These are phyloP conservation scores for Plagiodera versicolora DNA, from an alignment of 2,888 invertebrate species.

Conservation along the genomic window DNA sequence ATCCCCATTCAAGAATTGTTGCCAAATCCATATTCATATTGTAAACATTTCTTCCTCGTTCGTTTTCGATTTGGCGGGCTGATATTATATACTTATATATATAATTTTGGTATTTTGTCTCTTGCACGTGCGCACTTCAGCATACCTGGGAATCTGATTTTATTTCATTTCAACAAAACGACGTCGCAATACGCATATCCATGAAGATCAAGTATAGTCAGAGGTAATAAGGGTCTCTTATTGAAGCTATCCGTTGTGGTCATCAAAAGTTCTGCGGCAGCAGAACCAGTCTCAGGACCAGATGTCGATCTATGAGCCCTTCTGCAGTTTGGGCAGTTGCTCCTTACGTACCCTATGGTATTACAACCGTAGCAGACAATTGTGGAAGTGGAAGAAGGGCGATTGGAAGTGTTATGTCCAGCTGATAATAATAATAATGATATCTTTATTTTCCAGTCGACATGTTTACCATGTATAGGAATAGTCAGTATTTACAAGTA, in stretches of 20 bases:
- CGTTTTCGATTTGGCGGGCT: too few species aligned
- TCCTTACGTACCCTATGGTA: slow-evolving; percentile 8
- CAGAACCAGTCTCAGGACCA: not conserved
- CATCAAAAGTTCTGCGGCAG: not conserved
- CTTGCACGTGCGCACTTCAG: too few species aligned
- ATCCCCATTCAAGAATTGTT: too few species aligned
- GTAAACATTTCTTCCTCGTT: too few species aligned
- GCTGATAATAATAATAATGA: not conserved
- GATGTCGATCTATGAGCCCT: not conserved
- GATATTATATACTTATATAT: too few species aligned
- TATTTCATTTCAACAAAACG: too few species aligned
- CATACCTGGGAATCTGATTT: too few species aligned
- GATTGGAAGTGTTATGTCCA: not conserved
- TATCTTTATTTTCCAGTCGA: too few species aligned
- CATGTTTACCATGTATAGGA: too few species aligned
- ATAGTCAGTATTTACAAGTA: too few species aligned
- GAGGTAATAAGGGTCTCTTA: slow-evolving; percentile 7
- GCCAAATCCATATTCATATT: too few species aligned
- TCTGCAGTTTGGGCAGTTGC: slow-evolving; percentile 13
- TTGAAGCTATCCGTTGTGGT: not conserved
- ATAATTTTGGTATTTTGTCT: too few species aligned
- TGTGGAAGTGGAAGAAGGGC: not conserved
- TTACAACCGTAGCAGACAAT: slow-evolving; percentile 6
- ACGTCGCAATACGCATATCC: slow-evolving; percentile 26
- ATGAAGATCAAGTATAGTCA: slow-evolving; percentile 1